Evolutionary conservation across 2,797 vertebrate species (phyloP).

Genomic region (Dendrocincla tyrannina): DNA sequence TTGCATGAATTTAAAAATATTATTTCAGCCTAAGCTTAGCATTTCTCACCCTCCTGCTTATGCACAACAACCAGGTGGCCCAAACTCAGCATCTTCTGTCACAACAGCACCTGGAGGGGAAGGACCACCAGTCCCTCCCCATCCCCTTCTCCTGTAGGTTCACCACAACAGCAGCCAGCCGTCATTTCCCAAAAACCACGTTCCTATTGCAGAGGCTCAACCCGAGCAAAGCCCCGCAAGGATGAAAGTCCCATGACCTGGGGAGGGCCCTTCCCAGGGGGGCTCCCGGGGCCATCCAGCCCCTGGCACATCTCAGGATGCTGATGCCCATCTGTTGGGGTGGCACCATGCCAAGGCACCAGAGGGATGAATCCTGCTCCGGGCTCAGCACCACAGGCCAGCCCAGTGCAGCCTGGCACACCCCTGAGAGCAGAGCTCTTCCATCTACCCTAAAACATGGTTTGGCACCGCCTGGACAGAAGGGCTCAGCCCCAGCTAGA

Average conservation of each 20-base stretch:
- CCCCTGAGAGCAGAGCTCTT: neutral
- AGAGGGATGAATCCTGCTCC: neutral
- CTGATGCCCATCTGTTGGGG: neutral
- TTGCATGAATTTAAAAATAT: neutral
- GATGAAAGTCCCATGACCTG: neutral
- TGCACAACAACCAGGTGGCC: neutral
- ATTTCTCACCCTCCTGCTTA: neutral
- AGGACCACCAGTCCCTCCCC: neutral
- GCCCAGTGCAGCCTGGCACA: rapidly evolving
- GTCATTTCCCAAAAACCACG: rapidly evolving
- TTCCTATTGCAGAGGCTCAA: rapidly evolving
- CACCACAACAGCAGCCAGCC: too few species aligned
- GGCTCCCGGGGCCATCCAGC: neutral
- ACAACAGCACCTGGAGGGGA: neutral
- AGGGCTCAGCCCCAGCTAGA: neutral
- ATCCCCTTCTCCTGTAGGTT: neutral
- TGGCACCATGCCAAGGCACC: neutral
- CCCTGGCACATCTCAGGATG: neutral
- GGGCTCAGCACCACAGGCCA: neutral
- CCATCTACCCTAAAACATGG: rapidly evolving
- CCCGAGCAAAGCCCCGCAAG: neutral
- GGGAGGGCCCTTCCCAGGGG: neutral
- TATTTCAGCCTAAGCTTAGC: neutral
- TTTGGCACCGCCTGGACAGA: neutral
- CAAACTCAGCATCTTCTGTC: neutral